phyloP scores from a whole-genome alignment of 2,888 invertebrate genomes.

The Osmoderma eremita region DNA sequence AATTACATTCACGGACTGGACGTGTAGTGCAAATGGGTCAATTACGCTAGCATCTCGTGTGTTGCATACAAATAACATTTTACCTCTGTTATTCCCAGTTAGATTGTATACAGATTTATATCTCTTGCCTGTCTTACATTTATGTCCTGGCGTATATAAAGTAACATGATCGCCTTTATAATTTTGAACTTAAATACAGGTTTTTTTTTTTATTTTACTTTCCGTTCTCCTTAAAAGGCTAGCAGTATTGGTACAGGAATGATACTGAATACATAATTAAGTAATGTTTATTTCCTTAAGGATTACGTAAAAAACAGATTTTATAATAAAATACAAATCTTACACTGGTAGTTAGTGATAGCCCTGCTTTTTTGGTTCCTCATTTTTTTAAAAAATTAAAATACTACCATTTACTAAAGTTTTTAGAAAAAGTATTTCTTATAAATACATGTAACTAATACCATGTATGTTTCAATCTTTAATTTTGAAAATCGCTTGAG shows the following conservation, averaged over 20 bases:
- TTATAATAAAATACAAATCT: neutral
- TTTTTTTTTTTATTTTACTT: slow-evolving; percentile 21
- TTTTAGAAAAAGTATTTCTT: too few relatives aligned
- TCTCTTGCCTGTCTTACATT: slow-evolving; percentile 28
- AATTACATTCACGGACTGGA: slow-evolving; percentile 41
- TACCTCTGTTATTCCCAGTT: slow-evolving; percentile 38
- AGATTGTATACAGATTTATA: slow-evolving; percentile 39
- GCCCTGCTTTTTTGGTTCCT: too few relatives aligned
- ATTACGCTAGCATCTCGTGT: slow-evolving; percentile 39
- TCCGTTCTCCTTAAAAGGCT: slow-evolving; percentile 23
- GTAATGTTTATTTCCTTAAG: slow-evolving; percentile 20
- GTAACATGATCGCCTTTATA: slow-evolving; percentile 39
- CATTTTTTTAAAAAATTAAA: too few relatives aligned
- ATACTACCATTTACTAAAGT: too few relatives aligned
- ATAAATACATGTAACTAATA: too few relatives aligned
- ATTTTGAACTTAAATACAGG: slow-evolving; percentile 36
- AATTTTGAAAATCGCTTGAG: too few relatives aligned
- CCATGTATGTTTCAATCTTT: too few relatives aligned
- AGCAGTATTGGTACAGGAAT: slow-evolving; percentile 10
- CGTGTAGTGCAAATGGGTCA: slow-evolving; percentile 44
- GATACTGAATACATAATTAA: slow-evolving; percentile 24
- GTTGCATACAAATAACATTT: slow-evolving; percentile 41
- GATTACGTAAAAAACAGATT: neutral
- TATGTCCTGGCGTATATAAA: slow-evolving; percentile 27
- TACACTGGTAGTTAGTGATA: neutral